Evolutionary conservation across 2,888 invertebrate species (phyloP), one percentile per base, ranked within the genome.

Genomic region (Apoderus coryli): DNA sequence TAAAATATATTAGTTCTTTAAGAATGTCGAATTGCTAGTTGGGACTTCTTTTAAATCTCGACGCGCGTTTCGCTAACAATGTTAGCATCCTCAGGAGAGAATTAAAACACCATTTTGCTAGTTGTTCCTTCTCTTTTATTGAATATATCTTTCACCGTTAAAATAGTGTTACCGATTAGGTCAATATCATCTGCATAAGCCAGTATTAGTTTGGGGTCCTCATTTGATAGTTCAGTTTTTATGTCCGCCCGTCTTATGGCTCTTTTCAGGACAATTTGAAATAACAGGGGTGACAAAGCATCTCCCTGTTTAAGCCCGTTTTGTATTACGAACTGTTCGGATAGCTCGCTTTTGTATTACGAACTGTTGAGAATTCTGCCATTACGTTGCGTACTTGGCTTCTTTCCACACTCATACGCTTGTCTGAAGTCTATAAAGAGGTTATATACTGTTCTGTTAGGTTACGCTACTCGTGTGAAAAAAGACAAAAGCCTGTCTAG

Each of bases 221-320:
- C 14, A 4, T 6, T n/a, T 26, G 26, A 13, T 7, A 26, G 26
- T 26, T 26, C 12, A 4, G 26, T 26, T 26, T 26, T 7, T 26
- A 26, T 26, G 11, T 26, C 26, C 9, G 26, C 26, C n/a, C n/a
- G 4, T 26, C 26, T 26, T 4, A 26, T 11, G 14, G 26, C 26
- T 26, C 14, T 26, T 11, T 26, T 14, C 14, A 26, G 12, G 26
- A 26, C 12, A 4, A 26, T 12, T 6, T 26, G n/a, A 26, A 26
- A 26, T 9, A 26, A 14, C n/a, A 26, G 14, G 11, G 26, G 26
- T 26, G 26, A 11, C 6, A 26, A n/a, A 14, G 5, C 26, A 24
- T 24, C 25, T 9, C 25, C 25, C 10, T 24, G 25, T 10, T 24
- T 24, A 9, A 24, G 25, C 10, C 25, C 25, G 10, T 10, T 24